phyloP scores from a whole-genome alignment of 2,888 invertebrate species.

The Drosophila atroscutellata region DNA sequence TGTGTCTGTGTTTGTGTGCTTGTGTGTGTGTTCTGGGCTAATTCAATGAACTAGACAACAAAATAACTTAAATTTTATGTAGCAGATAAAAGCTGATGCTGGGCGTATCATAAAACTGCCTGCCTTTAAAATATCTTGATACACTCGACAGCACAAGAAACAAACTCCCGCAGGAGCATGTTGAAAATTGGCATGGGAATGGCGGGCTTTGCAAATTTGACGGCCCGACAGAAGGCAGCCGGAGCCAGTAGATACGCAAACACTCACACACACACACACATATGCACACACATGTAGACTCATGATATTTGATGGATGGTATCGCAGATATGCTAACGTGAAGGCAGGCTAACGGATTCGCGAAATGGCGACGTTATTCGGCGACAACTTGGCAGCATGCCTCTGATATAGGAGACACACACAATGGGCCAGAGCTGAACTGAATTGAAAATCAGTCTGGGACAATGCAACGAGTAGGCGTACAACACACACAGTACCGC shows the following conservation, averaged over 20 bases:
- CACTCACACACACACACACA: conserved; percentile 4
- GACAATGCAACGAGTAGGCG: conserved; percentile 7
- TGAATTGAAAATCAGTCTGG: conserved; percentile 40
- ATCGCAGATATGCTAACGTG: conserved; percentile 73
- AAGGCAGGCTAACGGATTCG: conserved; percentile 59
- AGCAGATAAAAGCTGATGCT: conserved; percentile 27
- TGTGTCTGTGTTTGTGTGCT: conserved; percentile 4
- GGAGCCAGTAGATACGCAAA: conserved; percentile 32
- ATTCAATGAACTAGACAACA: conserved; percentile 73
- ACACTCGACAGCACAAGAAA: conserved; percentile 17
- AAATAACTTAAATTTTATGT: conserved; percentile 67
- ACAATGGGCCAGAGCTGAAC: conserved; percentile 28
- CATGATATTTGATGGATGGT: conserved; percentile 77
- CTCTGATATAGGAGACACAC: conserved; percentile 56
- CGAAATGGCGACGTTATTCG: conserved; percentile 50
- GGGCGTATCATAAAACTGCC: conserved; percentile 31
- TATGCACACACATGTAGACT: conserved; percentile 30
- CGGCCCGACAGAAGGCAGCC: conserved; percentile 45
- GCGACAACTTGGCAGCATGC: conserved; percentile 35
- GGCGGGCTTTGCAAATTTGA: conserved; percentile 57
- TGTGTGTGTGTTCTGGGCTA: conserved; percentile 44
- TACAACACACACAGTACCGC: not conserved
- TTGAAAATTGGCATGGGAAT: conserved; percentile 5
- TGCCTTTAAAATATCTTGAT: conserved; percentile 57
- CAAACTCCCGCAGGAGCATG: conserved; percentile 19